These are phyloP conservation scores for Strigamia maritima DNA, from an alignment of 2,888 invertebrate genomes.

Conservation along the genomic window DNA sequence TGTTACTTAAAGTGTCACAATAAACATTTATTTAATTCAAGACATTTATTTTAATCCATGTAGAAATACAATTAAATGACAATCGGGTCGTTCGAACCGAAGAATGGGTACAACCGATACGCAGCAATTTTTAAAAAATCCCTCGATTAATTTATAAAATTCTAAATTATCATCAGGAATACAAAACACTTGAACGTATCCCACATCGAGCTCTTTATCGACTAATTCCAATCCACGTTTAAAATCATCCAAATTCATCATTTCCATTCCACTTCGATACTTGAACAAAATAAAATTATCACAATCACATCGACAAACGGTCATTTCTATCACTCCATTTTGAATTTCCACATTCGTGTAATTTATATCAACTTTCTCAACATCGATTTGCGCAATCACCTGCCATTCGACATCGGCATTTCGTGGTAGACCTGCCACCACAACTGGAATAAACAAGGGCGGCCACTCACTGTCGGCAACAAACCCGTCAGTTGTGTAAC, in stretches of 20 bases:
- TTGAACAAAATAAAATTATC: neutral
- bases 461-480: neutral
- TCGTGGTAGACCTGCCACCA: slow-evolving; percentile 75
- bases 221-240: neutral
- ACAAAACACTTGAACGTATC: neutral
- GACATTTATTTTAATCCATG: neutral
- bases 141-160: neutral
- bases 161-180: neutral
- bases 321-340: neutral
- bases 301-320: neutral
- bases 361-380: neutral
- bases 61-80: neutral
- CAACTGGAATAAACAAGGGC: slow-evolving; percentile 79
- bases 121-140: neutral
- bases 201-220: neutral
- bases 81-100: neutral
- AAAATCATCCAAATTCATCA: neutral
- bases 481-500: slow-evolving; percentile 60
- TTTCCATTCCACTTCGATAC: neutral
- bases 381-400: slow-evolving; percentile 65
- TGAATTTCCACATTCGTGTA: neutral
- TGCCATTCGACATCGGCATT: slow-evolving; percentile 86
- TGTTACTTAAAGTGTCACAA: slow-evolving; percentile 12
- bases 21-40: neutral
- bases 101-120: slow-evolving; percentile 6